These are phyloP conservation scores for Melanogrammus aeglefinus DNA, from an alignment of 2,797 vertebrate genomes.

Conservation along the genomic window DNA sequence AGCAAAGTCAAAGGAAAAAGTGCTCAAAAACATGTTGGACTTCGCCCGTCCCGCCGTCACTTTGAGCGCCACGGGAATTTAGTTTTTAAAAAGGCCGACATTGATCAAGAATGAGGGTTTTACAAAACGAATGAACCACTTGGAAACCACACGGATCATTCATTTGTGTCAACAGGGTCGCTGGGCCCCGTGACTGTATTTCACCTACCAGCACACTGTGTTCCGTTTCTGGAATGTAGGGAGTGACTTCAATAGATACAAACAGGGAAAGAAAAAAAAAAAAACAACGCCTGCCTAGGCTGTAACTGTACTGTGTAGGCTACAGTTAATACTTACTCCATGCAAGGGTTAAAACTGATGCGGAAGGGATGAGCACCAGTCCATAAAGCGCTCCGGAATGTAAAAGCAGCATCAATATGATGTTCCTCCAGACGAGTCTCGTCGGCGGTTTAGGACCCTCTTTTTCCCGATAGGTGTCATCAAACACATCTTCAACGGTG, in stretches of 20 bases:
- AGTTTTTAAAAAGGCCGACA: not conserved
- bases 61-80: conserved; percentile 5
- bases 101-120: not conserved
- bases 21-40: too few relatives aligned
- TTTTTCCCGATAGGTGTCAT: conserved; percentile 82
- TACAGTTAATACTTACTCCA: conserved; percentile 78
- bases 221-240: too few relatives aligned
- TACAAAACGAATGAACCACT: not conserved
- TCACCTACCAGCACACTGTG: too few relatives aligned
- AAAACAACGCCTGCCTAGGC: too few relatives aligned
- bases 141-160: not conserved
- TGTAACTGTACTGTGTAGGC: too few relatives aligned
- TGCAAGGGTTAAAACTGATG: conserved; percentile 71
- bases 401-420: conserved; percentile 84
- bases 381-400: conserved; percentile 79
- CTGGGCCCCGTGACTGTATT: too few relatives aligned
- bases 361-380: conserved; percentile 69
- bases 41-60: not conserved
- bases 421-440: conserved; percentile 90
- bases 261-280: too few relatives aligned
- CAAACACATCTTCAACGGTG: conserved; percentile 78
- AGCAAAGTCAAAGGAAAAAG: conserved; percentile 3
- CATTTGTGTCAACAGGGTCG: too few relatives aligned
- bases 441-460: conserved; percentile 74
- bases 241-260: too few relatives aligned